Conservation (phyloP, 2,113 vertebrate species). For the Raphicerus campestris region DNA sequence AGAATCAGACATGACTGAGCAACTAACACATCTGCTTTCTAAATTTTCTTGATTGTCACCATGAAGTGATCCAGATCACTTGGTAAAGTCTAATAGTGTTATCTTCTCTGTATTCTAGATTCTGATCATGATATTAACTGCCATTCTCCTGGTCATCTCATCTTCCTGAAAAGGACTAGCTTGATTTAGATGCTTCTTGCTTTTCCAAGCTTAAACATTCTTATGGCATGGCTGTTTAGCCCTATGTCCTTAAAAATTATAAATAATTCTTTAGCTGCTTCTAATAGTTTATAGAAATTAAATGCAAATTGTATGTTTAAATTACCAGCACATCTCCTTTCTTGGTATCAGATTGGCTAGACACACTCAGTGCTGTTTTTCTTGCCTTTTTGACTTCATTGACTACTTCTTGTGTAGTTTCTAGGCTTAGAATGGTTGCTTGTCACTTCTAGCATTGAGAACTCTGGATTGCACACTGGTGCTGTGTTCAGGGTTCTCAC, state of each 20-base stretch:
- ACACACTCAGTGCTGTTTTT: not conserved
- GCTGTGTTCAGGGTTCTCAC: too few species aligned
- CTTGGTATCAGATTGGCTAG: not conserved
- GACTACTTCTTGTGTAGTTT: not conserved
- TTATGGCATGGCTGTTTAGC: not conserved
- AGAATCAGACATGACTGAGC: not conserved
- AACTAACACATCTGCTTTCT: not conserved
- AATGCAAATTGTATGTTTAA: not conserved
- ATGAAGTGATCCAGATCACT: not conserved
- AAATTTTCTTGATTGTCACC: not conserved
- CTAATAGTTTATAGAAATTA: not conserved
- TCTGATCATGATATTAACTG: not conserved
- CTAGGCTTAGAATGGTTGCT: not conserved
- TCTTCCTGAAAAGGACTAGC: not conserved
- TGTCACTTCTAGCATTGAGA: not conserved
- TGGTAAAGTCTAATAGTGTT: not conserved
- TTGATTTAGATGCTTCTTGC: not conserved
- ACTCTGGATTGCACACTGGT: too few species aligned
- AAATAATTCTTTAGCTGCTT: not conserved
- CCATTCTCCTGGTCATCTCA: not conserved
- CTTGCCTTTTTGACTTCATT: not conserved
- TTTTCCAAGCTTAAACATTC: not conserved
- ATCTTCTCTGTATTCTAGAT: not conserved
- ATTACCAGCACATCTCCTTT: not conserved
- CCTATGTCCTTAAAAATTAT: not conserved